phyloP scores from a whole-genome alignment of 2,797 vertebrate species.

The Scolopax bukidnonensis region DNA sequence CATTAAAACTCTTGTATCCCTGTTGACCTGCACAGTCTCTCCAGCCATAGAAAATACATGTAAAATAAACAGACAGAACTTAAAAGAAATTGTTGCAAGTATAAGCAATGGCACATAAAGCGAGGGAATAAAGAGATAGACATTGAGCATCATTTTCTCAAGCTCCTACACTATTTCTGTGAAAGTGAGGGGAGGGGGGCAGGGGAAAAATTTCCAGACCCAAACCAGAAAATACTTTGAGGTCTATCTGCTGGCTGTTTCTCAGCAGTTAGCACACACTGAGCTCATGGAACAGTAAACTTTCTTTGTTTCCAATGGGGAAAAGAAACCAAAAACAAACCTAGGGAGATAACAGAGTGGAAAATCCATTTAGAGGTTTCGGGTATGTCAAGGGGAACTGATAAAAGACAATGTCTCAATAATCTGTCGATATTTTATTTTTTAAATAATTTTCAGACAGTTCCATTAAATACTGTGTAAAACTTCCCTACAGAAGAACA shows the following conservation, averaged over 20 bases:
- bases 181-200: not conserved
- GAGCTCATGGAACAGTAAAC: conserved; percentile 4
- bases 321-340: not conserved
- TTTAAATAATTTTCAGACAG: conserved; percentile 3
- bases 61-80: not conserved
- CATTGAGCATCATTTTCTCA: not conserved
- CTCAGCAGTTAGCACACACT: not conserved
- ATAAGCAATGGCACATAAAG: not conserved
- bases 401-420: not conserved
- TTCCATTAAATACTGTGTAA: not conserved
- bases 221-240: not conserved
- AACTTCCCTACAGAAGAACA: not conserved
- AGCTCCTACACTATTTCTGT: not conserved
- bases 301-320: not conserved
- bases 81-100: not conserved
- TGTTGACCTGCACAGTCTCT: not conserved
- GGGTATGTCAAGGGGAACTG: not conserved
- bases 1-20: not conserved
- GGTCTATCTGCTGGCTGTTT: not conserved
- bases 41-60: not conserved
- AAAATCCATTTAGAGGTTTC: conserved; percentile 13
- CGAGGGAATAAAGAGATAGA: not conserved
- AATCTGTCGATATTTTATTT: conserved; percentile 15
- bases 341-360: not conserved
- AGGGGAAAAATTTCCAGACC: not conserved